phyloP scores from a whole-genome alignment of 2,113 vertebrate species.

The Thryonomys swinderianus region DNA sequence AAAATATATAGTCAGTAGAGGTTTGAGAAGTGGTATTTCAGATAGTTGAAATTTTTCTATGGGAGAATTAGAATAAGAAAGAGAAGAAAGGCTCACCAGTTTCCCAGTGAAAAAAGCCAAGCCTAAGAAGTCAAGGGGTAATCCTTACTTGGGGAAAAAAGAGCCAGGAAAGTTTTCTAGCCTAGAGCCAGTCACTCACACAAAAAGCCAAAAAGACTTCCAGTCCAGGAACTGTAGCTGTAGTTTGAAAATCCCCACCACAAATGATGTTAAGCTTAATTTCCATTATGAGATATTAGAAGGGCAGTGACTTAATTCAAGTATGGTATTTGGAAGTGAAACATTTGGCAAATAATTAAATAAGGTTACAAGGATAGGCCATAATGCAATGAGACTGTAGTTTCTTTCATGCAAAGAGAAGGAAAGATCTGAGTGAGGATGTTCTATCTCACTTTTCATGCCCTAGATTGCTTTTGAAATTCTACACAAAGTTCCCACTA shows the following conservation, averaged over 20 bases:
- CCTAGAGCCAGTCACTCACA: not conserved
- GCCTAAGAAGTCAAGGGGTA: not conserved
- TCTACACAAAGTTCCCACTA: not conserved
- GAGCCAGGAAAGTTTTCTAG: not conserved
- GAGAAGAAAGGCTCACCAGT: not conserved
- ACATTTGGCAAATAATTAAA: not conserved
- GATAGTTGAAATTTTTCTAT: not conserved
- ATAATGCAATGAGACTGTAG: not conserved
- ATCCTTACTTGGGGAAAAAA: not conserved
- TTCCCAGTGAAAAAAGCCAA: not conserved
- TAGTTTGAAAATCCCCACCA: not conserved
- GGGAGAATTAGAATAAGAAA: not conserved
- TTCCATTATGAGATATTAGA: not conserved
- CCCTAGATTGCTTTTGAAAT: not conserved
- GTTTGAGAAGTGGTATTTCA: not conserved
- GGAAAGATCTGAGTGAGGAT: not conserved
- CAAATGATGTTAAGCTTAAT: not conserved
- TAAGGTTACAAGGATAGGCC: not conserved
- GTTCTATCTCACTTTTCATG: not conserved
- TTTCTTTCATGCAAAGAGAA: not conserved
- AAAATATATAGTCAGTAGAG: not conserved
- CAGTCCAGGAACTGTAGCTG: not conserved
- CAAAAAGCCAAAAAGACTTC: not conserved
- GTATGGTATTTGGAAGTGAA: not conserved
- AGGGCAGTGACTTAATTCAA: not conserved